Conservation (phyloP, 2,888 invertebrate genomes). For the Chalcis sispes region DNA sequence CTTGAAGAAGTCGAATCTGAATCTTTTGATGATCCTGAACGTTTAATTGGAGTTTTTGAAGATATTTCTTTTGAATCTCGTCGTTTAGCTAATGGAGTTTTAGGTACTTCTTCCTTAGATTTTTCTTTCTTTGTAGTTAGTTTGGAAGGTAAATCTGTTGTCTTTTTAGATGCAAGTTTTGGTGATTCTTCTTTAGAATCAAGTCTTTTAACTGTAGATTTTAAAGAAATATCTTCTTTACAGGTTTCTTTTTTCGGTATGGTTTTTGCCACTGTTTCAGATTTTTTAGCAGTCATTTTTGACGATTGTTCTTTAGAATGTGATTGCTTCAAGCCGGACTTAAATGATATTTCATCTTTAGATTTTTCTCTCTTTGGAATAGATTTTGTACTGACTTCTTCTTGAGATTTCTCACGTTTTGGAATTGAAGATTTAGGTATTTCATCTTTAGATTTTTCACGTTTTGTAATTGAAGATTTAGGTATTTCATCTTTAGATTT, state of each 20-base stretch:
- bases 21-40: slow-evolving; percentile 28
- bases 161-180: slow-evolving; percentile 18
- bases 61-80: slow-evolving; percentile 53
- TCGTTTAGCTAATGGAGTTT: slow-evolving; percentile 29
- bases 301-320: slow-evolving; percentile 38
- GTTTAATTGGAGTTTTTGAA: slow-evolving; percentile 19
- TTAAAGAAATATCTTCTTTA: slow-evolving; percentile 29
- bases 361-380: slow-evolving; percentile 42
- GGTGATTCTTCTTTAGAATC: slow-evolving; percentile 39
- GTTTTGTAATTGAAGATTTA: background rate
- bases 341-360: slow-evolving; percentile 36
- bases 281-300: slow-evolving; percentile 35
- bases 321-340: background rate
- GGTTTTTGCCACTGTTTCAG: slow-evolving; percentile 9
- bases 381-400: slow-evolving; percentile 32
- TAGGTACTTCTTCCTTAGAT: slow-evolving; percentile 44
- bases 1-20: slow-evolving; percentile 36
- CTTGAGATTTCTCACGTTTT: slow-evolving; percentile 43
- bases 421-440: slow-evolving; percentile 12
- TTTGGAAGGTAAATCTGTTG: slow-evolving; percentile 22
- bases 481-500: slow-evolving; percentile 29
- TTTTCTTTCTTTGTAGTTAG: slow-evolving; percentile 28
- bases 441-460: slow-evolving; percentile 48
- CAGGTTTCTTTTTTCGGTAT: slow-evolving; percentile 30
- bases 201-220: slow-evolving; percentile 12